Evolutionary conservation across 23 tunicate species (phyloP), one percentile per base, ranked within the genome.

Genomic region (Ascidia mentula): DNA sequence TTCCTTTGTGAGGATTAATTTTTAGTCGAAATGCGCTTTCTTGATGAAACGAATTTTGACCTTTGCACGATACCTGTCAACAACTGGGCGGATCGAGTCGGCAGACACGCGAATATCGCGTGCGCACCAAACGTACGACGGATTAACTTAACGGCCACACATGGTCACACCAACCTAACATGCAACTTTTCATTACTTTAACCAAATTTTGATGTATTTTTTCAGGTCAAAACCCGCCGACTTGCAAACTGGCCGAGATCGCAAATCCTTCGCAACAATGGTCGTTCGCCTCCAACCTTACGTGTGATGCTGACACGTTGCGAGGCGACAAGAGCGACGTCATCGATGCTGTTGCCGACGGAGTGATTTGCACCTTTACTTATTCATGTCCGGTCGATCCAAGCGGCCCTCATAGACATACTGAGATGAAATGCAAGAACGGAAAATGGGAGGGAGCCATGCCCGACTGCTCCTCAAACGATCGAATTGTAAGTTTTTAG

Each of bases 391-490:
- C 78, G 5, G 24, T 78, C 37, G 89, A 85, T 76, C 78, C 79
- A 42, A 40, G 78, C 2, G 78, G 78, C 6, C 59, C 78, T 2
- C 83, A 71, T 72, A 72, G 89, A 35, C 6, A 24, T 22, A 46
- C 83, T 9, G 22, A 72, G 6, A 24, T 85, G 65, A 34, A 36
- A 4, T 85, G 89, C 35, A 36, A 69, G 15, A 45, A 20, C 9
- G 89, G 89, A 40, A 32, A 78, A 32, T 85, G 89, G 89, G 59
- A 78, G 40, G 89, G 89, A 46, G 34, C 5, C 17, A 35, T 70
- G 78, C 89, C 89, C 6, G 89, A 85, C 35, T 85, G 89, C 80
- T 32, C 74, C 78, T 9, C 32, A 37, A 82, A 85, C 34, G 89
- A 85, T 9, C 37, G 40, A 46, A 34, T 85, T 36, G 89, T 85